Conservation (phyloP, 2,113 vertebrate species). For the Nesogale talazaci region DNA sequence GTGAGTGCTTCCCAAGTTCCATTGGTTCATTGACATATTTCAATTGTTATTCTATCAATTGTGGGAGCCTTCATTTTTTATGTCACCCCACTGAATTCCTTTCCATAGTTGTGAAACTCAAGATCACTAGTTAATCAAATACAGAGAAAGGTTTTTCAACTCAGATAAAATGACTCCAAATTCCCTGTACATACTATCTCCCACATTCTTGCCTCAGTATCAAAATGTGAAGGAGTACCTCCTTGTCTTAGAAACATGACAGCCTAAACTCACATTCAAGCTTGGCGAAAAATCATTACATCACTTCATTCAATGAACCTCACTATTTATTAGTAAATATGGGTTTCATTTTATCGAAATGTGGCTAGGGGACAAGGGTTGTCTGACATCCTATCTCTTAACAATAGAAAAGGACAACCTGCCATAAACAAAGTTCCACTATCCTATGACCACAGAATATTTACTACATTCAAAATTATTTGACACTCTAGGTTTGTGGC, state of each 20-base stretch:
- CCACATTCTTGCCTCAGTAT: background rate
- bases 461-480: slow-evolving; percentile 3
- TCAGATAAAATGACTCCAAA: background rate
- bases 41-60: no score
- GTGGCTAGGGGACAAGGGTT: background rate
- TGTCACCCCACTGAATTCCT: no score
- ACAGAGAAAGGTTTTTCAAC: no score
- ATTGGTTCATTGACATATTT: no score
- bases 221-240: background rate
- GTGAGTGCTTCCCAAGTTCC: no score
- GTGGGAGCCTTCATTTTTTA: no score
- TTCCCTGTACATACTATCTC: background rate
- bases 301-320: background rate
- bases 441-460: background rate
- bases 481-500: background rate
- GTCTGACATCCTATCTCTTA: background rate
- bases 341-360: background rate
- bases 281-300: background rate
- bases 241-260: background rate
- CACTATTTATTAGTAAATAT: background rate
- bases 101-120: no score
- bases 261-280: background rate
- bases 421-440: background rate
- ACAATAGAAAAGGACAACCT: background rate
- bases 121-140: no score